Evolutionary conservation across 2,888 invertebrate genomes (phyloP).

Genomic region (Eristalinus aeneus): DNA sequence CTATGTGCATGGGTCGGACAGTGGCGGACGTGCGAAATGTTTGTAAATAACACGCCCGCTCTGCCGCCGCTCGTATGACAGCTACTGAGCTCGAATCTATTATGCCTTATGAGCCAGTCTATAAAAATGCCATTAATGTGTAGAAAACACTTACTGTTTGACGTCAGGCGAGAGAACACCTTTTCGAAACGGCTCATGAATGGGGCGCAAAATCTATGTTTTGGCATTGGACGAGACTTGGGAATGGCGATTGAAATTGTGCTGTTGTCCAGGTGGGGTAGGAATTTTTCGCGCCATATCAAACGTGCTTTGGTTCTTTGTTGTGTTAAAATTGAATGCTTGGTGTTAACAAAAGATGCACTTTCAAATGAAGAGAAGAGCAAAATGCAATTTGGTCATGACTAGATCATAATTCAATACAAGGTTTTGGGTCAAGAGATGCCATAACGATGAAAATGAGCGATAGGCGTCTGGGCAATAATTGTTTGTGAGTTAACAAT

Average conservation of each 20-base stretch:
- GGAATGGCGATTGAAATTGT: background rate
- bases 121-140: constrained; percentile 40
- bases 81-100: constrained; percentile 29
- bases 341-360: background rate
- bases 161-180: constrained; percentile 45
- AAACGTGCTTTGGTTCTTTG: background rate
- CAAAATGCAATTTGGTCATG: background rate
- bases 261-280: background rate
- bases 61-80: background rate
- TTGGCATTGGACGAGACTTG: background rate
- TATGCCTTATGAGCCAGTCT: constrained; percentile 28
- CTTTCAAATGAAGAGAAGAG: background rate
- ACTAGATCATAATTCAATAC: too few species aligned
- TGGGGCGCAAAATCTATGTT: constrained; percentile 13
- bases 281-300: background rate
- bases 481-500: background rate
- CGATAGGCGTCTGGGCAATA: background rate
- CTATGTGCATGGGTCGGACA: constrained; percentile 10
- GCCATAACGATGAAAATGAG: background rate
- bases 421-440: background rate
- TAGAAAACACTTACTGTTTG: constrained; percentile 48
- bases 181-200: constrained; percentile 32
- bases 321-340: background rate
- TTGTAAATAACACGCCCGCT: constrained; percentile 2
- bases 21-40: constrained; percentile 59